phyloP scores from a whole-genome alignment of 2,888 invertebrate species.

The Pammene aurita region DNA sequence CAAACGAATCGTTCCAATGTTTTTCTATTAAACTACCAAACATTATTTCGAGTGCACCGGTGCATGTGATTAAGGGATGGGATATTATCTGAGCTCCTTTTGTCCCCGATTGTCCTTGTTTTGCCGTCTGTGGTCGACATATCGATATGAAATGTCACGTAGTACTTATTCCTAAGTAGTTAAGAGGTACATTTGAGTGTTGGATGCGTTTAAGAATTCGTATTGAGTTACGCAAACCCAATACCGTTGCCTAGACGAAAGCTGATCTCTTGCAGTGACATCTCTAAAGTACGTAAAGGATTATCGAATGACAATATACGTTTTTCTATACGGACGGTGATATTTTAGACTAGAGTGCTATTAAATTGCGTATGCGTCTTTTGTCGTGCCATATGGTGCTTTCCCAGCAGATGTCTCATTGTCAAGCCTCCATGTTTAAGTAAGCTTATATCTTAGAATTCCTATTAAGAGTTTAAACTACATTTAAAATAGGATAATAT shows the following conservation, averaged over 20 bases:
- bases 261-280: conserved; percentile 81
- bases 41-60: conserved; percentile 78
- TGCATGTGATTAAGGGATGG: conserved; percentile 83
- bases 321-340: conserved; percentile 69
- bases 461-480: conserved; percentile 46
- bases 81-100: conserved; percentile 77
- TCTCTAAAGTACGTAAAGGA: conserved; percentile 80
- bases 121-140: conserved; percentile 76
- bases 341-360: conserved; percentile 78
- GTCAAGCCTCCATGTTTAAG: conserved; percentile 62
- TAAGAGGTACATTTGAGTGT: conserved; percentile 52
- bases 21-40: conserved; percentile 70
- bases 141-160: conserved; percentile 50
- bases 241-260: conserved; percentile 79
- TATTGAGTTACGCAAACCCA: conserved; percentile 82
- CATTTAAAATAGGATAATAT: conserved; percentile 49
- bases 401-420: conserved; percentile 77
- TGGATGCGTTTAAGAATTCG: conserved; percentile 57
- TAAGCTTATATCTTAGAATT: conserved; percentile 57
- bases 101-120: conserved; percentile 72
- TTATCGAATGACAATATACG: conserved; percentile 80
- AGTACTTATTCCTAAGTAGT: conserved; percentile 55
- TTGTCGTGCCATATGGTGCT: conserved; percentile 79
- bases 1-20: conserved; percentile 66
- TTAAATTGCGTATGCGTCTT: conserved; percentile 81